Conservation (phyloP, 23 tunicate species). For the Ascidia mentula region DNA sequence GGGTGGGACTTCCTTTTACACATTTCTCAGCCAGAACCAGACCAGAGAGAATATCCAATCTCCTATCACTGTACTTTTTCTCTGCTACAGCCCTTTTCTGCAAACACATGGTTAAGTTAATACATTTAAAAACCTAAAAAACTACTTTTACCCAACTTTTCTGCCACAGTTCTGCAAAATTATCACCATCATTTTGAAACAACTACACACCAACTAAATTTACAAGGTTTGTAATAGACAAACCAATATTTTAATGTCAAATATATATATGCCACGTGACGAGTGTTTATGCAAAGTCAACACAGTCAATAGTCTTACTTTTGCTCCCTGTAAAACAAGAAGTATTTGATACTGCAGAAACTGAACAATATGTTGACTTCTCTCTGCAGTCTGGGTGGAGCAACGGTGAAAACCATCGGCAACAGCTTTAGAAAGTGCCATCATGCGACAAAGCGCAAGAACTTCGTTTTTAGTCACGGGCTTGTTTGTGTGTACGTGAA, state of each 20-base stretch:
- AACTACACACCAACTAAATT: background rate
- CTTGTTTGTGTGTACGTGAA: slow-evolving; percentile 55
- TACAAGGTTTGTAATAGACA: background rate
- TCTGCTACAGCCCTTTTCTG: slow-evolving; percentile 66
- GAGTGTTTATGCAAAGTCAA: background rate
- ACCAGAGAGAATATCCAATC: slow-evolving; percentile 81
- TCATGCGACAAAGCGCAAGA: slow-evolving; percentile 69
- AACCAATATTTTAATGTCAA: background rate
- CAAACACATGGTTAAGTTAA: no score
- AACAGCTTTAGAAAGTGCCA: slow-evolving; percentile 75
- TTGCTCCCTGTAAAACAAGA: slow-evolving; percentile 48
- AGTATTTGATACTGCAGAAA: slow-evolving; percentile 65
- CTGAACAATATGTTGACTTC: slow-evolving; percentile 67
- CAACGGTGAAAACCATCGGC: slow-evolving; percentile 41
- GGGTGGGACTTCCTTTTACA: slow-evolving; percentile 65
- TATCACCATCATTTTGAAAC: background rate
- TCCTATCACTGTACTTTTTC: slow-evolving; percentile 81
- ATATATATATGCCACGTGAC: background rate
- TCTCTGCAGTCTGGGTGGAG: slow-evolving; percentile 44
- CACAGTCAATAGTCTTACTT: no score
- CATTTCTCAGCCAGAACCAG: slow-evolving; percentile 57
- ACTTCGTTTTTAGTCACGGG: slow-evolving; percentile 84
- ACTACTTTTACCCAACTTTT: no score
- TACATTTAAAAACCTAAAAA: no score
- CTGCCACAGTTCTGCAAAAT: background rate